Evolutionary conservation across 2,113 vertebrate species (phyloP).

Genomic region (Urocynchramus pylzowi): DNA sequence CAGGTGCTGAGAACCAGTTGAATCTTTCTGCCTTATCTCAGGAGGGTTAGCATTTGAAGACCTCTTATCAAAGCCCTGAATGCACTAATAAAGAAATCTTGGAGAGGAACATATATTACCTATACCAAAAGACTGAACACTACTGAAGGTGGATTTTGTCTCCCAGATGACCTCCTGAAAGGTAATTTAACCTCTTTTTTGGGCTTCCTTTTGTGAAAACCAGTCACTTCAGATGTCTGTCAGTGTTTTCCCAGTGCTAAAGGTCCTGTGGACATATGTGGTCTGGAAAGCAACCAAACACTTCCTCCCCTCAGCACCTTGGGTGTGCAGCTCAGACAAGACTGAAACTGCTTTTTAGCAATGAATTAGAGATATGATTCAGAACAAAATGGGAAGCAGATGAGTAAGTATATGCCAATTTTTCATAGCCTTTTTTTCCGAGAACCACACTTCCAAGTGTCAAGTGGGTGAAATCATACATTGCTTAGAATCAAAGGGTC

Average conservation of each 20-base stretch:
- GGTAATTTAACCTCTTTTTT: not conserved
- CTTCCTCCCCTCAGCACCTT: not conserved
- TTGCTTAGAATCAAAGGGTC: slow-evolving; percentile 24
- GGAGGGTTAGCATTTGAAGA: not conserved
- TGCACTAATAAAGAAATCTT: not conserved
- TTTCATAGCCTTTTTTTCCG: not conserved
- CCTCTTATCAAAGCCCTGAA: not conserved
- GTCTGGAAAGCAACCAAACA: not conserved
- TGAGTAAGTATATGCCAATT: not conserved
- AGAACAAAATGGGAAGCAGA: not conserved
- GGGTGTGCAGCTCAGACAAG: not conserved
- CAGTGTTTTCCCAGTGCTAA: not conserved
- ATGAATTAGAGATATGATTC: slow-evolving; percentile 4
- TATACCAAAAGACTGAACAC: not conserved
- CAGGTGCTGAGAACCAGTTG: not conserved
- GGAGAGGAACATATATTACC: not conserved
- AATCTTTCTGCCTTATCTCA: not conserved
- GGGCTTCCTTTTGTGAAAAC: not conserved
- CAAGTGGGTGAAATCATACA: slow-evolving; percentile 19
- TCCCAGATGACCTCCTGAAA: not conserved
- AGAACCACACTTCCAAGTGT: slow-evolving; percentile 2
- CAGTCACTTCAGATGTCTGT: not conserved
- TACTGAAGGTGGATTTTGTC: not conserved
- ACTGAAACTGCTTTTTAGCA: not conserved
- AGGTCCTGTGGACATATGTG: accelerated